Evolutionary conservation across 2,113 vertebrate species (phyloP), one percentile per base, ranked within the genome.

Genomic region (Beaufortia kweichowensis): DNA sequence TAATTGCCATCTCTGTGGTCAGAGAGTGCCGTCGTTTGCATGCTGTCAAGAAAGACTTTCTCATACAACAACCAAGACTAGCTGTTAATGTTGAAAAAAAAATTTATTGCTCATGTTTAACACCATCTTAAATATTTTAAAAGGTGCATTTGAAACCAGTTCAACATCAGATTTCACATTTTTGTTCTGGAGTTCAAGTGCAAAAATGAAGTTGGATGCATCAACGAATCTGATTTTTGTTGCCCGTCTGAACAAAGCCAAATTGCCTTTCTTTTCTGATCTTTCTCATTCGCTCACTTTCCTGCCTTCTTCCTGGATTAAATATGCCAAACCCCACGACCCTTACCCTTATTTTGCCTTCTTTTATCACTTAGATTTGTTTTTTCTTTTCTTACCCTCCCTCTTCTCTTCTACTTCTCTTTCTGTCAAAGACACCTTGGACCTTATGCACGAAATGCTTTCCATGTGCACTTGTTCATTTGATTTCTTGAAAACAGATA

Each of bases 401-500:
- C 46, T 46, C n/a, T 53, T 39, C 29, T 9, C n/a, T 55, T 59
- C 39, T 63, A 29, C 19, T 23, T 57, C 46, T 59, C 39, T 53
- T 21, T 29, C 41, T 29, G 14, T 61, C 48, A 82, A 86, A 78
- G 85, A 89, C 87, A 85, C 83, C 79, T 76, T 68, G 79, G 83
- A 85, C 88, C 86, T 88, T 90, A 91, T 91, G 90, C 89, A 90
- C 86, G 84, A 89, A 89, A 87, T 85, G 82, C 87, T 89, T 90
- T 91, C 84, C 83, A 85, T 76, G 55, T 82, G 84, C 82, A 85
- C 84, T 87, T 83, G 83, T 85, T 83, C 84, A 78, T 76, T 75
- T 62, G 67, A 80, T 55, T 86, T 80, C 83, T 78, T 23, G 75
- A 70, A 79, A 85, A 84, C 82, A 59, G 64, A 73, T 78, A 83